Evolutionary conservation across 2,797 vertebrate genomes (phyloP).

Genomic region (Rachycentron canadum): DNA sequence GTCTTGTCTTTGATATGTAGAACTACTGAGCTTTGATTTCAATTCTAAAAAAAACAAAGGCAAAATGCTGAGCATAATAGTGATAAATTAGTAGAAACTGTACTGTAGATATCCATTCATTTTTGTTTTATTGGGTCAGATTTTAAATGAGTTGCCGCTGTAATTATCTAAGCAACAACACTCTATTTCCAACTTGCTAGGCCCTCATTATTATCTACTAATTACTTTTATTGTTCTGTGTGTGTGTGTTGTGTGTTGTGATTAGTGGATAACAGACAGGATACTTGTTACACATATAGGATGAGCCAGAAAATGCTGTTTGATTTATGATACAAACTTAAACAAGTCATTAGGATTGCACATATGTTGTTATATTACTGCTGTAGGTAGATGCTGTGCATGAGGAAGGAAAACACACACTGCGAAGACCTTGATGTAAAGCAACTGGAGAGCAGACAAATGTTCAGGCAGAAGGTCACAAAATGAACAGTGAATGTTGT

Average conservation of each 20-base stretch:
- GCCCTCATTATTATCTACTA: conserved; percentile 74
- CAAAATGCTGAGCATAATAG: conserved; percentile 57
- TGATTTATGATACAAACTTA: conserved; percentile 39
- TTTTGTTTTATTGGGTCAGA: conserved; percentile 75
- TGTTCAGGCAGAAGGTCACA: conserved; percentile 24
- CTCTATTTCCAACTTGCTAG: conserved; percentile 58
- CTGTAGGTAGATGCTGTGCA: not conserved
- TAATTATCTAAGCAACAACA: conserved; percentile 72
- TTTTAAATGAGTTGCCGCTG: conserved; percentile 71
- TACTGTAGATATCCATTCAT: conserved; percentile 57
- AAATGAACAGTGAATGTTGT: conserved; percentile 24
- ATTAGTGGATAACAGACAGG: conserved; percentile 62
- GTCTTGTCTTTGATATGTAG: conserved; percentile 71
- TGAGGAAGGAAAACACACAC: not conserved
- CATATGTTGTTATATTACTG: conserved; percentile 16
- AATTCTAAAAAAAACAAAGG: conserved; percentile 32
- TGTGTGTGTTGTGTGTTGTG: conserved; percentile 53
- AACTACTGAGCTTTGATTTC: conserved; percentile 70
- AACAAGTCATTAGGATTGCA: conserved; percentile 33
- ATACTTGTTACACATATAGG: conserved; percentile 46
- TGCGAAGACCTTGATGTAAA: conserved; percentile 9
- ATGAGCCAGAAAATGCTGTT: conserved; percentile 34
- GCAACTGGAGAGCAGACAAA: conserved; percentile 4
- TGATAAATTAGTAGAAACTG: conserved; percentile 61
- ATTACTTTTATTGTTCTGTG: conserved; percentile 74